Conservation (phyloP, 1,140 invertebrate species). For the Matsumurasca onukii region DNA sequence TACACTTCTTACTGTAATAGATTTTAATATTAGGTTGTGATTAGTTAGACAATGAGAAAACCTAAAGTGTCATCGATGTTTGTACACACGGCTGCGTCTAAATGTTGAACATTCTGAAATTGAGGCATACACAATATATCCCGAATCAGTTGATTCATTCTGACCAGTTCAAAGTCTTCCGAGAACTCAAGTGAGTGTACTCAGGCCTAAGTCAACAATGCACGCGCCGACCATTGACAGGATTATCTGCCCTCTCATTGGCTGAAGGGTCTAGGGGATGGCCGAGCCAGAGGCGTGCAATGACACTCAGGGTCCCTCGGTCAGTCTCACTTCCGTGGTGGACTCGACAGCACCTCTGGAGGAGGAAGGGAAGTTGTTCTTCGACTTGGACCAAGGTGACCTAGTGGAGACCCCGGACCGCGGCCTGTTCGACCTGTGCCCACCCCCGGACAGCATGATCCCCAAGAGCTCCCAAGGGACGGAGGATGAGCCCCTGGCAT, state of each 20-base stretch:
- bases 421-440: neutral
- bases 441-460: neutral
- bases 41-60: too few species aligned
- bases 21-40: too few species aligned
- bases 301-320: neutral
- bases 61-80: too few species aligned
- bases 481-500: neutral
- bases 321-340: neutral
- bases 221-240: neutral
- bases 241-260: neutral
- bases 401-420: conserved; percentile 1
- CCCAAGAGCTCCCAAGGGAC: neutral
- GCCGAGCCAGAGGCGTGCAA: neutral
- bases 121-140: too few species aligned
- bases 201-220: too few species aligned
- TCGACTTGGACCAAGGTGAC: conserved; percentile 2
- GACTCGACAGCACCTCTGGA: neutral
- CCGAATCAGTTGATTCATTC: too few species aligned
- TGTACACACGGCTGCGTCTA: too few species aligned
- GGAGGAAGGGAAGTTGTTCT: conserved; percentile 5
- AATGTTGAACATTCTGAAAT: too few species aligned
- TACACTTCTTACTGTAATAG: too few species aligned
- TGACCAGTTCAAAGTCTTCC: too few species aligned
- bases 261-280: conserved; percentile 5
- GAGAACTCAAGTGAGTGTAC: too few species aligned